Evolutionary conservation across 1,140 invertebrate species (phyloP).

Genomic region (Cyclina sinensis): DNA sequence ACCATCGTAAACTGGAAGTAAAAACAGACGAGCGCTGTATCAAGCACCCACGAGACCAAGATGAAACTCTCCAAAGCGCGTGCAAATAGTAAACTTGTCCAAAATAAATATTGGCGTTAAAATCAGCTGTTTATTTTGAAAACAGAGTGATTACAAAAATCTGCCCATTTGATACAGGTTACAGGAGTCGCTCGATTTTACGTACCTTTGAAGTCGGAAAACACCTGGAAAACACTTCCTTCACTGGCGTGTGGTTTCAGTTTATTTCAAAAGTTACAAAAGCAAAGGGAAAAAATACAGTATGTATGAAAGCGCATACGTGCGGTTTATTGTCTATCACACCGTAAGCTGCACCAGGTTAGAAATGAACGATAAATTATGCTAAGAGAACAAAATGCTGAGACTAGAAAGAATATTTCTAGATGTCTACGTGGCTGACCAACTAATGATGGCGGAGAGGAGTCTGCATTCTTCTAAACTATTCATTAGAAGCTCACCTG

Average conservation of each 20-base stretch:
- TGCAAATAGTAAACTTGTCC: constrained; percentile 43
- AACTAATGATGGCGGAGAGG: too few species aligned
- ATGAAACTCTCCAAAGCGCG: constrained; percentile 12
- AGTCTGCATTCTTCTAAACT: too few species aligned
- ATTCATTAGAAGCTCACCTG: too few species aligned
- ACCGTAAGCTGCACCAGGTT: too few species aligned
- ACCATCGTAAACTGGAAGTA: neutral
- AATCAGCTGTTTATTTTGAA: constrained; percentile 58
- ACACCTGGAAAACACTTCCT: constrained; percentile 40
- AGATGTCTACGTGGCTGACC: too few species aligned
- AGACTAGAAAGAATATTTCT: too few species aligned
- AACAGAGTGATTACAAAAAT: constrained; percentile 53
- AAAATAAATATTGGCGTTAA: constrained; percentile 50
- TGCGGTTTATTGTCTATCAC: neutral
- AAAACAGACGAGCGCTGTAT: neutral
- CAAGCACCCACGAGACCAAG: neutral
- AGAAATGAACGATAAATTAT: too few species aligned
- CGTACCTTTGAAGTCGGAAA: constrained; percentile 26
- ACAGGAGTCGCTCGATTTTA: neutral
- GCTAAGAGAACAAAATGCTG: too few species aligned
- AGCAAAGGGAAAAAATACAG: neutral
- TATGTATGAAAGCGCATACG: neutral
- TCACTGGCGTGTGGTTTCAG: neutral
- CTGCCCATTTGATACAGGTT: constrained; percentile 40
- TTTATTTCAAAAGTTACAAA: constrained; percentile 28